phyloP scores from a whole-genome alignment of 2,888 invertebrate genomes.

The Apamea epomidion region DNA sequence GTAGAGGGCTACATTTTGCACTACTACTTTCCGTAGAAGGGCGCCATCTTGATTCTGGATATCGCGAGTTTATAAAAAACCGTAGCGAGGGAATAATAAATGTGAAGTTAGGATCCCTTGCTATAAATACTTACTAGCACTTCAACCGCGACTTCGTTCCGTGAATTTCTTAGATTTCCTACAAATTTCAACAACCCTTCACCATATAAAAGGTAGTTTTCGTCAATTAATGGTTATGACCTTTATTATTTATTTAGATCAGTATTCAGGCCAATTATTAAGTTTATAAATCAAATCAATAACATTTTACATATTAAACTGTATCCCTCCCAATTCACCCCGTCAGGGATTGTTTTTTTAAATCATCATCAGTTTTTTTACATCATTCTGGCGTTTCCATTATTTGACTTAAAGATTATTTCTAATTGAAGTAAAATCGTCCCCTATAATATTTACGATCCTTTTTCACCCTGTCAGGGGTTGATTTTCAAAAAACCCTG shows the following conservation, averaged over 20 bases:
- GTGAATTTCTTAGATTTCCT: background rate
- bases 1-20: background rate
- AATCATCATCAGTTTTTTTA: too few species aligned
- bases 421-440: background rate
- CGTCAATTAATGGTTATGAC: background rate
- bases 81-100: constrained; percentile 11
- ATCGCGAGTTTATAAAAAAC: background rate
- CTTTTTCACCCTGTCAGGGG: background rate
- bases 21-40: background rate
- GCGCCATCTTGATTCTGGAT: constrained; percentile 7
- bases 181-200: background rate
- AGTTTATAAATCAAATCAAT: background rate
- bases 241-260: background rate
- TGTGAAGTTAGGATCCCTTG: background rate
- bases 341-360: background rate
- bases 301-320: background rate
- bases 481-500: background rate
- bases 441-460: background rate
- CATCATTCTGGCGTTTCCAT: background rate
- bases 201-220: background rate
- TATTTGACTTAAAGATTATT: background rate
- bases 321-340: background rate
- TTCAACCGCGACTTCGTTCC: background rate
- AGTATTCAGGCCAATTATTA: background rate
- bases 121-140: too few species aligned